Evolutionary conservation across 2,797 vertebrate genomes (phyloP), one percentile per base, ranked within the genome.

Genomic region (Loriculus beryllinus): DNA sequence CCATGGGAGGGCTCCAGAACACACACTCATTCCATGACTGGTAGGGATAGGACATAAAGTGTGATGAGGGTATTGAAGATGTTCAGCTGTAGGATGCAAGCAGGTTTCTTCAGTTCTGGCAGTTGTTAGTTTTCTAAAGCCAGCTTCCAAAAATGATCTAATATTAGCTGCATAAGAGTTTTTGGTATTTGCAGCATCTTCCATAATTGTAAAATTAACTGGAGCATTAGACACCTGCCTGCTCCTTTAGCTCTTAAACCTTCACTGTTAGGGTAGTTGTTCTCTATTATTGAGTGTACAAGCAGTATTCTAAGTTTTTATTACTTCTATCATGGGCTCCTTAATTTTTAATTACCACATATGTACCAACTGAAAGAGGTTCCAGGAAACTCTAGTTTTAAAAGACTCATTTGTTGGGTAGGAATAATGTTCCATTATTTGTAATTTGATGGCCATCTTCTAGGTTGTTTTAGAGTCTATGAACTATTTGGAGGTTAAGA

Each of bases 21-120:
- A 2, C 0, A 0, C 2, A 1, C 11, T 71, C 2, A 1, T 67
- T 92, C 33, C 28, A 37, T 0, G 0, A 29, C 43, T 6, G 0
- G 11, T 15, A 23, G 17, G 25, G 3, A 1, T 7, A 25, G 67
- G 56, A 49, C 16, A 9, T 10, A 9, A 37, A 31, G 21, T n/a
- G 7, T 1, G 0, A 0, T 15, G 40, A 65, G 21, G 10, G 26
- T 47, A 7, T 22, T 49, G 57, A 91, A 56, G 0, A 5, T 23
- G 31, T 67, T 83, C 69, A 63, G n/a, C 42, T 25, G 5, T 19
- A 70, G 81, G 49, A 54, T 23, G 12, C n/a, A 11, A 33, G 37
- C 39, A 54, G 29, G 26, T 12, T 94, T 82, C 40, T 54, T 70
- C 35, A n/a, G 29, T 85, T 83, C 33, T 78, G 18, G 51, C 68